phyloP scores from a whole-genome alignment of 2,113 vertebrate genomes.

The Rhea americana region DNA sequence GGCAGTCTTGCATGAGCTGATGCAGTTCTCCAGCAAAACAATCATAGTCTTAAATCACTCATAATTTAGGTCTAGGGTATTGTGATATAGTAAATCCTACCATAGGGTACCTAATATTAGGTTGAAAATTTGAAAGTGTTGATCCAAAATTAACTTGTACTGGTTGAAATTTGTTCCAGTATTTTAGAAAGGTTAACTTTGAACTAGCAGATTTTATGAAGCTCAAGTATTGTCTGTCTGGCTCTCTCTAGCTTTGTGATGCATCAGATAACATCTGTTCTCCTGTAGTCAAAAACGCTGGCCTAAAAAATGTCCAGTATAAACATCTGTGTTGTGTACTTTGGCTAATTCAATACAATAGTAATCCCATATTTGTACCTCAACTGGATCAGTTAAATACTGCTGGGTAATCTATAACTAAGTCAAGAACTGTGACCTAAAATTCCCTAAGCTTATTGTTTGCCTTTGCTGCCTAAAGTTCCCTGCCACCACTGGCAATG shows the following conservation, averaged over 20 bases:
- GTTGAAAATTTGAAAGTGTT: neutral
- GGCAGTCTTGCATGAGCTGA: neutral
- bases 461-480: neutral
- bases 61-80: neutral
- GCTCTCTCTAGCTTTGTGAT: neutral
- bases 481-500: neutral
- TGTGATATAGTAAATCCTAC: neutral
- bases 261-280: conserved; percentile 12
- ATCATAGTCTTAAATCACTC: neutral
- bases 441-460: neutral
- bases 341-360: conserved; percentile 20
- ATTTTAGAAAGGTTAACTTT: neutral
- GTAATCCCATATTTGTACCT: neutral
- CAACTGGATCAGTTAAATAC: neutral
- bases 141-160: neutral
- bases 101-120: neutral
- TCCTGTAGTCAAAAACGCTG: neutral
- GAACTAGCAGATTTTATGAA: neutral
- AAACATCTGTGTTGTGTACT: conserved; percentile 9
- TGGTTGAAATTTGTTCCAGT: neutral
- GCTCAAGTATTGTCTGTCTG: neutral
- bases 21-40: neutral
- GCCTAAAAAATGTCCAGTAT: neutral
- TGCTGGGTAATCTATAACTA: conserved; percentile 1
- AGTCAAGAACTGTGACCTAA: neutral